Percentiles rank a stretch among this genome's conserved stretches.
These are phyloP conservation scores for Chymomyza fuscimana DNA, from an alignment of 2,888 invertebrate species.

Conservation along the genomic window DNA sequence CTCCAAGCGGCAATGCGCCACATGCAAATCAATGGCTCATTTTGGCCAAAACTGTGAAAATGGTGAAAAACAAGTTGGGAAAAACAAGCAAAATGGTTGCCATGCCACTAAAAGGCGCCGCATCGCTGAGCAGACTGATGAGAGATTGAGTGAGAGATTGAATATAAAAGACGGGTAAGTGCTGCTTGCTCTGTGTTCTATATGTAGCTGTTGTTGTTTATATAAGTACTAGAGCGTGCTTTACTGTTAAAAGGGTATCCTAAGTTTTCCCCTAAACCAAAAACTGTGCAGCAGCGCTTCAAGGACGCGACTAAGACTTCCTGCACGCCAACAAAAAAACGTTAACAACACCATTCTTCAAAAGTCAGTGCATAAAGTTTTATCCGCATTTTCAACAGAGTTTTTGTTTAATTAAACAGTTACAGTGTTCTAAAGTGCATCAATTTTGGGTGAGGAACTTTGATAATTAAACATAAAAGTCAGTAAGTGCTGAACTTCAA, in stretches of 20 bases:
- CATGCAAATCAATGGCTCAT: slow-evolving; percentile 71
- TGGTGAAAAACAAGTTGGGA: background rate
- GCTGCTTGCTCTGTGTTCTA: slow-evolving; percentile 3
- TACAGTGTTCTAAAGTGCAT: background rate
- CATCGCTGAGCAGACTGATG: slow-evolving; percentile 28
- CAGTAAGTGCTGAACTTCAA: too few relatives aligned
- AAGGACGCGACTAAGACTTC: background rate
- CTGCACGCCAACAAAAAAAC: background rate
- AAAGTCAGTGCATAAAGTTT: background rate
- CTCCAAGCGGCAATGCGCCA: slow-evolving; percentile 12
- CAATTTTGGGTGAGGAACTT: background rate
- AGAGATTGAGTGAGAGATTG: slow-evolving; percentile 8
- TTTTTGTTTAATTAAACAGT: background rate
- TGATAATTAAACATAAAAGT: background rate
- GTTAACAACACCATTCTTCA: background rate
- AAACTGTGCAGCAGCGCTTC: background rate
- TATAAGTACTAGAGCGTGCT: background rate
- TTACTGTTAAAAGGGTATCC: background rate
- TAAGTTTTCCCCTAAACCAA: background rate
- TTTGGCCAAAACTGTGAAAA: slow-evolving; percentile 24
- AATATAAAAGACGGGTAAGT: background rate
- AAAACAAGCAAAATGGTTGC: background rate
- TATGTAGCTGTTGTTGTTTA: slow-evolving; percentile 24
- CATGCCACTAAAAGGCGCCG: slow-evolving; percentile 30
- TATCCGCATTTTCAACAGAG: background rate